A percentile compares a stretch with the other conserved stretches of the same genome.
These are phyloP conservation scores for Betta splendens DNA, from an alignment of 2,797 vertebrate genomes.

Conservation along the genomic window DNA sequence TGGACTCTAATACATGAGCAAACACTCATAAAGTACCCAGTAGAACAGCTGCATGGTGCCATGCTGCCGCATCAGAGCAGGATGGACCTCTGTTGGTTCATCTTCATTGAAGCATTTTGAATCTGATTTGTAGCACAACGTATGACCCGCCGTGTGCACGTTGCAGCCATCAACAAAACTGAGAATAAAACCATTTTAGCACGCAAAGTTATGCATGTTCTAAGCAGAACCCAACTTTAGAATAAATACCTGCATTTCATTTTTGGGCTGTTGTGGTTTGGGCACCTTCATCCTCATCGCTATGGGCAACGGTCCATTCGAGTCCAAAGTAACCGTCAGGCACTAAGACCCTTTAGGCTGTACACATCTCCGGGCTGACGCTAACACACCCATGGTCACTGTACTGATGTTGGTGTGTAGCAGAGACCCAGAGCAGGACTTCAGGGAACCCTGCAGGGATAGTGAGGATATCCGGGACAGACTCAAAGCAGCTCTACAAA, in stretches of 20 bases:
- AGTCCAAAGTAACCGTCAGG: conserved; percentile 55
- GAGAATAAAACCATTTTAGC: conserved; percentile 23
- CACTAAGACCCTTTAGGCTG: conserved; percentile 62
- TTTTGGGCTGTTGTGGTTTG: conserved; percentile 28
- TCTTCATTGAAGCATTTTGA: conserved; percentile 17
- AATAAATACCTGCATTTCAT: conserved; percentile 37
- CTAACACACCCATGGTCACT: conserved; percentile 59
- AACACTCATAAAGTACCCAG: conserved; percentile 55
- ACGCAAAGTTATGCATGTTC: conserved; percentile 36
- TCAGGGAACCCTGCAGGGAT: conserved; percentile 62
- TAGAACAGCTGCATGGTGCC: conserved; percentile 43
- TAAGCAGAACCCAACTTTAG: conserved; percentile 28
- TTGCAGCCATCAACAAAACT: conserved; percentile 27
- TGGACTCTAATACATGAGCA: conserved; percentile 62
- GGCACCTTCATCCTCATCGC: conserved; percentile 17
- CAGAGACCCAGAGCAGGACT: conserved; percentile 52
- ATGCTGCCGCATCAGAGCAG: conserved; percentile 16
- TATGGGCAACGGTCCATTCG: conserved; percentile 24
- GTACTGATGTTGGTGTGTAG: conserved; percentile 49
- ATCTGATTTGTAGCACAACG: conserved; percentile 26
- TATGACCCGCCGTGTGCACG: conserved; percentile 13
- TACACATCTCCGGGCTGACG: conserved; percentile 53
- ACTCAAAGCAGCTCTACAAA: conserved; percentile 79
- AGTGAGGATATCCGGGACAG: conserved; percentile 71
- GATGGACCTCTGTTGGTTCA: conserved; percentile 10